These are phyloP conservation scores for Heliconius nattereri DNA, from an alignment of 1,140 invertebrate species.

Conservation along the genomic window DNA sequence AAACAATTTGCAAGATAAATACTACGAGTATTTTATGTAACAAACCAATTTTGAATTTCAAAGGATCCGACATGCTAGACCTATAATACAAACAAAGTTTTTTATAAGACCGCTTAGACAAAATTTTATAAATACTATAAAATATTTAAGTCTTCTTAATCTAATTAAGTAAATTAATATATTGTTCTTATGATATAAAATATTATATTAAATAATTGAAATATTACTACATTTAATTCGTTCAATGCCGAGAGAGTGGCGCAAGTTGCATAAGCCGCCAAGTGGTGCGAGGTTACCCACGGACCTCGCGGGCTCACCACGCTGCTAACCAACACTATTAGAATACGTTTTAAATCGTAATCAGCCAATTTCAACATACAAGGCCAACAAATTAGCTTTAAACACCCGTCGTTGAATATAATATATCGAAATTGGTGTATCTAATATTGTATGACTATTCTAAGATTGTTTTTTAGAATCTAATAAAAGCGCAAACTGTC, in stretches of 20 bases:
- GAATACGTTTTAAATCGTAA: constrained; percentile 37
- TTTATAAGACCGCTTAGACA: neutral
- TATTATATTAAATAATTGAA: constrained; percentile 19
- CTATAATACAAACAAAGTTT: constrained; percentile 24
- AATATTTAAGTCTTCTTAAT: neutral
- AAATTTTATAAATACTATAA: neutral
- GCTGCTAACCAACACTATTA: constrained; percentile 29
- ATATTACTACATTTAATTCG: constrained; percentile 33
- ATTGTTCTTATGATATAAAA: constrained; percentile 13
- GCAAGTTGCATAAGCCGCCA: constrained; percentile 56
- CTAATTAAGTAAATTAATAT: constrained; percentile 27
- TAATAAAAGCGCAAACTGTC: too few relatives aligned
- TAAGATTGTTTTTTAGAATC: neutral
- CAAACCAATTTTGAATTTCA: constrained; percentile 57
- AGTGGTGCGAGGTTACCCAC: constrained; percentile 71
- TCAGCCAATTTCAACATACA: constrained; percentile 7
- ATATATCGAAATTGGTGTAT: neutral
- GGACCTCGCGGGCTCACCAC: constrained; percentile 54
- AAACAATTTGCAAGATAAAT: neutral
- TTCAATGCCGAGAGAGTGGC: constrained; percentile 76
- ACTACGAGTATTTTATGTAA: constrained; percentile 28
- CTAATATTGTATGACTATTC: neutral
- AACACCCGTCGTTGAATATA: neutral
- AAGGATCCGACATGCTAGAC: constrained; percentile 49
- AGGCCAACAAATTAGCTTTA: neutral